Percentiles rank a stretch among this genome's conserved stretches.
phyloP scores from a whole-genome alignment of 2,888 invertebrate genomes.

The Eurytoma californica region DNA sequence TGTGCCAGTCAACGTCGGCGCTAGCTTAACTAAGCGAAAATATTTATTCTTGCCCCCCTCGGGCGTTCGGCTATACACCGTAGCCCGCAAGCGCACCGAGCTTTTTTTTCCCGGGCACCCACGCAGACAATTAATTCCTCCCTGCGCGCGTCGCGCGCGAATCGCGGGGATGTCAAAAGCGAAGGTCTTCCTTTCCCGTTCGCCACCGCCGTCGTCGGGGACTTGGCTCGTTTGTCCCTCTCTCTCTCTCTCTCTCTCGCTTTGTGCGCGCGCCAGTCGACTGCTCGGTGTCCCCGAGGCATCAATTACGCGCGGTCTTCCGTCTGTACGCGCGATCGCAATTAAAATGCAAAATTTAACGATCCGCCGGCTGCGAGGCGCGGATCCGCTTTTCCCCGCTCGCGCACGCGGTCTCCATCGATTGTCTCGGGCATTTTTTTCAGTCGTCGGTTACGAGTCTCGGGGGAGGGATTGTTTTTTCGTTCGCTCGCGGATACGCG shows the following conservation, averaged over 20 bases:
- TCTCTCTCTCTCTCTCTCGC: too few relatives aligned
- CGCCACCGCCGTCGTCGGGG: constrained; percentile 43
- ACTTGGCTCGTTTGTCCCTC: constrained; percentile 35
- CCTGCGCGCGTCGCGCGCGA: constrained; percentile 57
- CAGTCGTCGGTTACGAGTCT: neutral
- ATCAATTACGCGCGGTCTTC: constrained; percentile 62
- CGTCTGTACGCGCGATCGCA: constrained; percentile 60
- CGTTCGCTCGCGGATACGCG: too few relatives aligned
- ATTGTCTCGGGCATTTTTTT: neutral
- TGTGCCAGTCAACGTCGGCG: constrained; percentile 57
- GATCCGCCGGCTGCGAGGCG: constrained; percentile 54
- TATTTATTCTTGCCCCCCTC: constrained; percentile 63
- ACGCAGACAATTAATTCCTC: constrained; percentile 65
- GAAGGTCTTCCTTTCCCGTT: constrained; percentile 16
- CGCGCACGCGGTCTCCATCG: neutral
- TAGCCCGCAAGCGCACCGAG: constrained; percentile 55
- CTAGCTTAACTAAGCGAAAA: constrained; percentile 67
- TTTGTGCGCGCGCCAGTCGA: too few relatives aligned
- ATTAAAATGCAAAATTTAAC: constrained; percentile 69
- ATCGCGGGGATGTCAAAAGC: constrained; percentile 63
- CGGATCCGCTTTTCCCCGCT: constrained; percentile 35
- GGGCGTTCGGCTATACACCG: neutral
- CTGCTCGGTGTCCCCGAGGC: constrained; percentile 63
- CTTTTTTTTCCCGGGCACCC: constrained; percentile 36
- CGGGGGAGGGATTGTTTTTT: too few relatives aligned